These are phyloP conservation scores for Cydia splendana DNA, from an alignment of 1,140 invertebrate genomes.

Conservation along the genomic window DNA sequence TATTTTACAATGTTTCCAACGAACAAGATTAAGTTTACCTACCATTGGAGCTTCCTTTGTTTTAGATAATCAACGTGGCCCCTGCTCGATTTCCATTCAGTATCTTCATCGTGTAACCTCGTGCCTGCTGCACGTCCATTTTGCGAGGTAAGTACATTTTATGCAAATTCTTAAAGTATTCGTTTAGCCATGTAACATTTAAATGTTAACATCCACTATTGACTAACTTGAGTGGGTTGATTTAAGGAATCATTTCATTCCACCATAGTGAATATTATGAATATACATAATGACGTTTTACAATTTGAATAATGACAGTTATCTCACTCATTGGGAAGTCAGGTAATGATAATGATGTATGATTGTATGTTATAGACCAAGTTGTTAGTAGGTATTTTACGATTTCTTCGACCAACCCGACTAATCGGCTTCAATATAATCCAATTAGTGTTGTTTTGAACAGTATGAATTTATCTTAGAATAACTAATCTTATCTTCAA, in stretches of 20 bases:
- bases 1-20: no score
- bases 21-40: no score
- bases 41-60: background rate
- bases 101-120: conserved; percentile 10
- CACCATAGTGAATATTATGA: no score
- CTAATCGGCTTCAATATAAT: background rate
- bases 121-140: background rate
- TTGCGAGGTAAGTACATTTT: conserved; percentile 6
- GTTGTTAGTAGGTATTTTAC: no score
- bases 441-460: background rate
- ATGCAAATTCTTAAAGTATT: background rate
- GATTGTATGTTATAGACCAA: no score
- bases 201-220: background rate
- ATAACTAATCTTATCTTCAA: background rate
- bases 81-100: conserved; percentile 15
- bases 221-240: background rate
- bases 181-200: background rate
- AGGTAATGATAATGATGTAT: no score
- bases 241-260: no score
- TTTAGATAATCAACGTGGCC: conserved; percentile 15
- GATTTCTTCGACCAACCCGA: background rate
- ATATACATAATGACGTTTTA: no score
- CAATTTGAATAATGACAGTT: no score
- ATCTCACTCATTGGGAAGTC: no score
- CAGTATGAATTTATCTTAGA: background rate